Evolutionary conservation across 2,888 invertebrate genomes (phyloP), one percentile per base, ranked within the genome.

Genomic region (Acrocyrtus sp.): DNA sequence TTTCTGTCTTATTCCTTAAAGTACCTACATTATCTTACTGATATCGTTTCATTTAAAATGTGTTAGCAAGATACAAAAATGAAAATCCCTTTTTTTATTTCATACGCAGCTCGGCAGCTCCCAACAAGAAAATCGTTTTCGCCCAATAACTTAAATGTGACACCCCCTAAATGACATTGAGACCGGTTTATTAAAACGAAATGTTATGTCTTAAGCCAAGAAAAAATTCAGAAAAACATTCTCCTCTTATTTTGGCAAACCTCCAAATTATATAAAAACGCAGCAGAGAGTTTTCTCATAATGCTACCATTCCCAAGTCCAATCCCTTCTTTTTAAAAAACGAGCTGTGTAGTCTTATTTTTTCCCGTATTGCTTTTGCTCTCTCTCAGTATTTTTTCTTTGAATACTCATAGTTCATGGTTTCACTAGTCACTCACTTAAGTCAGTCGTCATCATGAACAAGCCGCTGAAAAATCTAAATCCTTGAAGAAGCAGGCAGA

Each of bases 111-210:
- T 39, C 6, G 6, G 12, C 6, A 39, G 6, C 12, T 39, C 12
- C 12, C 39, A 45, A n/a, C n/a, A n/a, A 15, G 8, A 45, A 45
- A 45, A 8, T 45, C 8, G n/a, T 45, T 45, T 45, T 45, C 45
- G 15, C 17, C 45, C 15, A 45, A 17, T 45, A 45, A 45, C 21
- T 27, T 27, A 19, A 56, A 56, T 21, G 41, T 41, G 56, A 56
- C 67, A 58, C 67, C 66, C 57, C 56, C 43, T 66, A 66, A 66
- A 67, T 58, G 67, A 67, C 67, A 67, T 67, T 67, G 67, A 67
- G 57, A 67, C 67, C 67, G 67, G 67, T 66, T 67, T 58, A 34
- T 17, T 50, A 26, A 56, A 24, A 47, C 24, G 21, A 45, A 65
- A 51, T 10, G 6, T 57, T n/a, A 48, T 50, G 29, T 29, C 26